Evolutionary conservation across 1,140 invertebrate species (phyloP), one percentile per base, ranked within the genome.

Genomic region (Tetragnatha versicolor): DNA sequence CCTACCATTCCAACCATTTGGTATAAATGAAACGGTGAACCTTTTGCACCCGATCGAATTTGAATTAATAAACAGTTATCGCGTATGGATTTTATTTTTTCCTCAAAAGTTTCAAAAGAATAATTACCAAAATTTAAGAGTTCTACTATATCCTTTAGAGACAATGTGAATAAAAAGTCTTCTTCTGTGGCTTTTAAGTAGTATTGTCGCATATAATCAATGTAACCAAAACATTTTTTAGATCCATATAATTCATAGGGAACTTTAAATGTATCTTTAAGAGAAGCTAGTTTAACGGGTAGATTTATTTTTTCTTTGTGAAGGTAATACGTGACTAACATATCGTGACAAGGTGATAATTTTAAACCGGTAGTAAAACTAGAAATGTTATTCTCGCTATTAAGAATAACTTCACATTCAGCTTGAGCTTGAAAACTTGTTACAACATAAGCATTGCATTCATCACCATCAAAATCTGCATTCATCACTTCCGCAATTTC

Each of bases 381-480:
- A 3, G n/a, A 22, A 4, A 70, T 25, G n/a, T 70, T 47, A 12
- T n/a, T 12, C 35, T 68, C 20, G 9, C 42, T 68, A 33, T 68
- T 68, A 27, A 51, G 42, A 49, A 68, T 10, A 0, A 25, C 22
- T 31, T 42, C 45, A 27, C 65, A 68, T 51, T 51, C 65, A 3
- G 65, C 65, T 35, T 68, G 45, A 3, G 65, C 49, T 51, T 51
- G 65, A 31, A 45, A 20, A 51, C 22, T 68, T n/a, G 22, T 6
- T 2, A 68, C 17, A 4, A 51, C 27, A 29, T 51, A 68, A 6
- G 27, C 51, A 60, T 72, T 72, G 33, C 10, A 27, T 45, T 60
- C 69, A 20, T 72, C 69, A n/a, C 69, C 69, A 22, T 72, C 69
- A 31, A 72, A 72, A 60, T 72, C 37, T 3, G 51, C 69, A 53